Evolutionary conservation across 2,888 invertebrate genomes (phyloP).

Genomic region (Prenolepis imparis): DNA sequence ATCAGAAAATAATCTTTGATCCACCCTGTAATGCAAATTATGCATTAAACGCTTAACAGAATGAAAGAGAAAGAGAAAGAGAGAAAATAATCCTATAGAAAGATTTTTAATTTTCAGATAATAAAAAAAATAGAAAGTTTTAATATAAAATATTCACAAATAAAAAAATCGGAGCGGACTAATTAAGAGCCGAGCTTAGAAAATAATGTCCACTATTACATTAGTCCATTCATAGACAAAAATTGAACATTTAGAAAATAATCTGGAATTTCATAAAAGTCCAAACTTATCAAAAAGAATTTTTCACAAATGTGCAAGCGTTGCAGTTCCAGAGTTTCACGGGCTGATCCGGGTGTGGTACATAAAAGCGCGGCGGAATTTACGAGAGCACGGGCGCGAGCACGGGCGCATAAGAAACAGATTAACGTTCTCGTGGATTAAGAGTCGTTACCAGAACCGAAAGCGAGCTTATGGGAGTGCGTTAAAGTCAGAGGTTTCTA

Average conservation of each 20-base stretch:
- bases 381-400: constrained; percentile 24
- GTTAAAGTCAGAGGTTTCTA: constrained; percentile 24
- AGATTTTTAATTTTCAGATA: background rate
- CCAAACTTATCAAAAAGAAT: constrained; percentile 1
- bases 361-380: constrained; percentile 21
- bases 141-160: too few relatives aligned
- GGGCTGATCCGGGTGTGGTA: constrained; percentile 1
- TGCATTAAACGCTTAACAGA: background rate
- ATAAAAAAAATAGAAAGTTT: background rate
- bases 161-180: too few relatives aligned
- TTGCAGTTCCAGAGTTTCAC: constrained; percentile 6
- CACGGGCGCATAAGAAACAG: constrained; percentile 49
- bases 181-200: too few relatives aligned
- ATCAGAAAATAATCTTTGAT: too few relatives aligned
- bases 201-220: too few relatives aligned
- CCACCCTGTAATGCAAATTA: background rate
- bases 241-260: background rate
- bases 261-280: background rate
- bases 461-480: constrained; percentile 38
- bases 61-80: background rate
- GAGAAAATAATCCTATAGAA: background rate
- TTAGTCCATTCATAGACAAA: background rate
- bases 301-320: background rate
- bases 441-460: constrained; percentile 47
- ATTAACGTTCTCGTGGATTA: constrained; percentile 54